Base-by-base conservation (phyloP, 2,113 vertebrate species). In the Chlamydotis undulata region DNA sequence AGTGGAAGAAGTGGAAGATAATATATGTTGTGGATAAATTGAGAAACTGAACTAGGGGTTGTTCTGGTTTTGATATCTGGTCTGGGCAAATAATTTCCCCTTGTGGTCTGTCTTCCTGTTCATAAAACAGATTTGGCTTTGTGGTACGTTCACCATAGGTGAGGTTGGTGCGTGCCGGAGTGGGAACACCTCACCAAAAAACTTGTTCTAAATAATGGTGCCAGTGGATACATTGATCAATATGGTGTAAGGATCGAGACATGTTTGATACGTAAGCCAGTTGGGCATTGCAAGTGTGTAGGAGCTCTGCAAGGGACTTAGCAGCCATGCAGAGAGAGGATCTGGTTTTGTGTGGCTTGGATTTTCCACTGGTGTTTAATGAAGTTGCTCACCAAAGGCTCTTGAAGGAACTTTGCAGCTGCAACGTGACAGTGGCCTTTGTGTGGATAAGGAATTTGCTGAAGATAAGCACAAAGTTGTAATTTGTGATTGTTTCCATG, bases 401-500 rank as follows among this genome's bases (percentile, higher is more conserved):
- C 56, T 67, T n/a, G 50, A 64, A 16, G 33, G 28, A 68, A 14
- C 43, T 55, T 63, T 53, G 74, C 33, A 65, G 50, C 65, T 69
- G 5, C 81, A 41, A 31, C 43, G 17, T 1, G 2, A 3, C 6
- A 45, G 69, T 6, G 15, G 64, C 78, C 39, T 81, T 69, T 23
- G 2, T 12, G 3, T 19, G 45, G 45, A n/a, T 73, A 22, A 52
- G 41, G 18, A 21, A 5, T 74, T 65, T 56, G 29, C 69, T 85
- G 35, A 39, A 70, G 63, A 13, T 47, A 33, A 75, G 65, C 45
- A 65, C 8, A 15, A 26, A 12, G 24, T 6, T 76, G 59, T 87
- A 81, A 64, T 21, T 55, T 0, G 0, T n/a, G 74, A 6, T 70
- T 26, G 10, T 9, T 67, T 80, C 52, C 29, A 14, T 1, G 14